Evolutionary conservation across 2,797 vertebrate species (phyloP).

Genomic region (Xenopus petersii): DNA sequence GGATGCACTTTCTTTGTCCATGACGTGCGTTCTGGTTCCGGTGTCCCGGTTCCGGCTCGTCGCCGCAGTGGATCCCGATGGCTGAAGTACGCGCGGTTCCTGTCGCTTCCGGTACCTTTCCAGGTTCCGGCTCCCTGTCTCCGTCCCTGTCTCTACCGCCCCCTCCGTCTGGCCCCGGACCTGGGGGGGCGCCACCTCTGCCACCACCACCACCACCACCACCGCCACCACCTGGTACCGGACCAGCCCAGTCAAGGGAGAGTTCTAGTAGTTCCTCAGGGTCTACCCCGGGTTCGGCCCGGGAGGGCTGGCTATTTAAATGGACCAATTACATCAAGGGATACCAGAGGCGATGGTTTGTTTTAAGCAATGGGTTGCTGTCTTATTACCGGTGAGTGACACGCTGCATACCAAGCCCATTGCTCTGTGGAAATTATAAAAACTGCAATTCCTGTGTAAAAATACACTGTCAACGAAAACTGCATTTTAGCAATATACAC

Average conservation of each 20-base stretch:
- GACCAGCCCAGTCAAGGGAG: slow-evolving; percentile 19
- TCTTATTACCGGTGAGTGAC: slow-evolving; percentile 37
- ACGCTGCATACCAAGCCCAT: too few species aligned
- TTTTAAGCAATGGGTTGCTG: slow-evolving; percentile 38
- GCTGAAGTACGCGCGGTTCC: slow-evolving; percentile 40
- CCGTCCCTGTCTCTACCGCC: slow-evolving; percentile 24
- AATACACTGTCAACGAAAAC: too few species aligned
- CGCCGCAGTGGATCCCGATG: slow-evolving; percentile 39
- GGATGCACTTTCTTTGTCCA: background rate
- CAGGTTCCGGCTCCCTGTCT: slow-evolving; percentile 29
- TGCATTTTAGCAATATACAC: too few species aligned
- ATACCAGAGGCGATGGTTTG: slow-evolving; percentile 79
- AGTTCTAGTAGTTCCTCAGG: slow-evolving; percentile 48
- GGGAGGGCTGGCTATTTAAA: slow-evolving; percentile 94
- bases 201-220: slow-evolving; percentile 19
- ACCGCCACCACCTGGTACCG: background rate
- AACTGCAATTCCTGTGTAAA: too few species aligned
- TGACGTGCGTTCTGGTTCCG: slow-evolving; percentile 43
- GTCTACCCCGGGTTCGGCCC: slow-evolving; percentile 62
- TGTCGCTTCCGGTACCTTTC: slow-evolving; percentile 28
- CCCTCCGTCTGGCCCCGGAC: slow-evolving; percentile 9
- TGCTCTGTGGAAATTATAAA: too few species aligned
- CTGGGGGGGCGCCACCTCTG: slow-evolving; percentile 6
- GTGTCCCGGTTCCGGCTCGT: slow-evolving; percentile 37
- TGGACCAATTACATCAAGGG: slow-evolving; percentile 98